A percentile compares a stretch with the other conserved stretches of the same genome.
These are phyloP conservation scores for Merops nubicus DNA, from an alignment of 2,113 vertebrate genomes.

Conservation along the genomic window DNA sequence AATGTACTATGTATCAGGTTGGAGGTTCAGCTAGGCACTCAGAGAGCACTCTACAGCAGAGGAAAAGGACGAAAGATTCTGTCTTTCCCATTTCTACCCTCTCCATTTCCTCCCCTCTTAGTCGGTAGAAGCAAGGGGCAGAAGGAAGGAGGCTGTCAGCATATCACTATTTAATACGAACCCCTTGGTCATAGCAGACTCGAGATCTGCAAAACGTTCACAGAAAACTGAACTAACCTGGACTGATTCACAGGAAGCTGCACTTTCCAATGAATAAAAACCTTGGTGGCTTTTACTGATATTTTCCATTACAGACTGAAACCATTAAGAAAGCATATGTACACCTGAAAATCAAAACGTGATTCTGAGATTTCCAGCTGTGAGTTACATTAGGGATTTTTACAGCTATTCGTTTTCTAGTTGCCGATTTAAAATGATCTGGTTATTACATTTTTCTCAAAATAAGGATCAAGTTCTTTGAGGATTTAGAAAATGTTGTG, in stretches of 20 bases:
- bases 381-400: background rate
- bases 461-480: background rate
- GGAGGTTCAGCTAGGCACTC: background rate
- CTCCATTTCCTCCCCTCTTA: background rate
- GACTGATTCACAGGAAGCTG: background rate
- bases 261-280: background rate
- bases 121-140: background rate
- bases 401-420: background rate
- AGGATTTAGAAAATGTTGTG: background rate
- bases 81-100: background rate
- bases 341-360: constrained; percentile 12
- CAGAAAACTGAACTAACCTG: background rate
- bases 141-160: background rate
- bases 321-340: background rate
- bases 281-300: background rate
- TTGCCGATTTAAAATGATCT: constrained; percentile 2
- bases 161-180: background rate
- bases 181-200: background rate
- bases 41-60: background rate
- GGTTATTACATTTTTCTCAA: constrained; percentile 4
- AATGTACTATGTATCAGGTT: background rate
- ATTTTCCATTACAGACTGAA: constrained; percentile 11
- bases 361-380: background rate
- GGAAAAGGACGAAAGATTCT: background rate
- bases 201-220: background rate